phyloP scores from a whole-genome alignment of 1,140 invertebrate species.

The Drosophila seguyi region DNA sequence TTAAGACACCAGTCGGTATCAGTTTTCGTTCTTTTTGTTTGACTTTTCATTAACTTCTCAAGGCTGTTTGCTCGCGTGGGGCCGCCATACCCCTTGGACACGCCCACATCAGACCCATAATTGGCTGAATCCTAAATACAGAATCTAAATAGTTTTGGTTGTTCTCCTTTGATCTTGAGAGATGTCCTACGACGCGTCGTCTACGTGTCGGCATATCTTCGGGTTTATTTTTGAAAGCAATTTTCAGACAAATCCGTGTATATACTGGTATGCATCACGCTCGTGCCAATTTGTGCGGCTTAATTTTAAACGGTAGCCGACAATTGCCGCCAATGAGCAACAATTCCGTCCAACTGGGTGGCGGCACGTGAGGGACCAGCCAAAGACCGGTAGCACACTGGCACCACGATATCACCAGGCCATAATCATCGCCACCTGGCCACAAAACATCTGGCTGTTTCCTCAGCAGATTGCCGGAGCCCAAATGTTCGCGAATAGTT shows the following conservation, averaged over 20 bases:
- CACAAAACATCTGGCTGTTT: constrained; percentile 28
- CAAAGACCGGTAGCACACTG: constrained; percentile 37
- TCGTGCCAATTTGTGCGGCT: constrained; percentile 52
- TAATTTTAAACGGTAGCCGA: constrained; percentile 51
- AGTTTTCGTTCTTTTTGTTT: constrained; percentile 30
- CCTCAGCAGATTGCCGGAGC: background rate
- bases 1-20: constrained; percentile 24
- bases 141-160: constrained; percentile 32
- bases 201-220: constrained; percentile 31
- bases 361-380: constrained; percentile 20
- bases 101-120: constrained; percentile 14
- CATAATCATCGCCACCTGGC: constrained; percentile 11
- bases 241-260: constrained; percentile 39
- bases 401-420: constrained; percentile 17
- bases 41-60: constrained; percentile 72
- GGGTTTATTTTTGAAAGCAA: constrained; percentile 27
- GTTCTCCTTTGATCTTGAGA: constrained; percentile 51
- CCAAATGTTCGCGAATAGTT: background rate
- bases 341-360: constrained; percentile 21
- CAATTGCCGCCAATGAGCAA: constrained; percentile 61
- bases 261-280: constrained; percentile 47
- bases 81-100: background rate
- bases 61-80: constrained; percentile 36
- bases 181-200: background rate
- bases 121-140: constrained; percentile 42